These are phyloP conservation scores for Thereva unica DNA, from an alignment of 2,888 invertebrate species.

Conservation along the genomic window DNA sequence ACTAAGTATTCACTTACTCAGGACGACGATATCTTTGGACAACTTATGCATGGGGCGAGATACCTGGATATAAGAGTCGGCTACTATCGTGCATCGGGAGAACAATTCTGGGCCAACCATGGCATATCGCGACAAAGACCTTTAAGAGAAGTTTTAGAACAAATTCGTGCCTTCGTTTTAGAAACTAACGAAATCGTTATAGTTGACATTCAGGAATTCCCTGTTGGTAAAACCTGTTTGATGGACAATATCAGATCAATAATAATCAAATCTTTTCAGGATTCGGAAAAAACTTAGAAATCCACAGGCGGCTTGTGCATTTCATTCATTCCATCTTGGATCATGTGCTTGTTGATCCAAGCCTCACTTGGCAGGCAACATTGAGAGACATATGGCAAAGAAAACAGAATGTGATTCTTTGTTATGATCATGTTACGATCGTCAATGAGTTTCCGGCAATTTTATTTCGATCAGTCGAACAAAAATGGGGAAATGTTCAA, in stretches of 20 bases:
- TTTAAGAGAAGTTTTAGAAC: conserved; percentile 59
- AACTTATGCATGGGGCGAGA: conserved; percentile 65
- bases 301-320: conserved; percentile 62
- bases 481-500: conserved; percentile 71
- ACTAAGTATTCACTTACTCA: conserved; percentile 62
- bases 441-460: conserved; percentile 52
- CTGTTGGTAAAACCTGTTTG: conserved; percentile 58
- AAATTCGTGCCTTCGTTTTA: conserved; percentile 62
- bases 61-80: conserved; percentile 66
- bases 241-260: conserved; percentile 3
- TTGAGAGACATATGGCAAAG: conserved; percentile 60
- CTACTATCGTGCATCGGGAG: conserved; percentile 56
- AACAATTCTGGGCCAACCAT: conserved; percentile 63
- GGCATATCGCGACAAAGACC: conserved; percentile 61
- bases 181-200: conserved; percentile 65
- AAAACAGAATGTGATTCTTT: conserved; percentile 61
- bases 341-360: conserved; percentile 60
- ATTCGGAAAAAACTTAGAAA: conserved; percentile 56
- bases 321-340: conserved; percentile 62
- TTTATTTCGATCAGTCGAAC: conserved; percentile 65
- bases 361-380: conserved; percentile 59
- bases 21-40: conserved; percentile 64
- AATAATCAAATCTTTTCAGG: conserved; percentile 49
- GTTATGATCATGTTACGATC: conserved; percentile 59
- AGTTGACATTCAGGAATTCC: conserved; percentile 65